Conservation (phyloP, 2,888 invertebrate species). For the Drosophila picticornis region DNA sequence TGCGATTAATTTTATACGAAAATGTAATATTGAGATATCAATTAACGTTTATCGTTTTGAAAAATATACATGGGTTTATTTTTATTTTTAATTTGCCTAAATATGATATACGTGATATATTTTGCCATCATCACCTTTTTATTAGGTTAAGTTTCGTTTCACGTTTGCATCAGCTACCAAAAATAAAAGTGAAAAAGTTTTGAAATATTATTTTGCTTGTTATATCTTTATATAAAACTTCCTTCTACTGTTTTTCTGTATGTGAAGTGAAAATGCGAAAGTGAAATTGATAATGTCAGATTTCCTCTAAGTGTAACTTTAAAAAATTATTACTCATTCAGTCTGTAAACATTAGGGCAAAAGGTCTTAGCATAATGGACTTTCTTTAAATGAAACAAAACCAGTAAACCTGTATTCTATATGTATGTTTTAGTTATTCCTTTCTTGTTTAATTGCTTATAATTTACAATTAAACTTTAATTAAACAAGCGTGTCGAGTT, state of each 20-base stretch:
- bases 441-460: not conserved
- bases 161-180: not conserved
- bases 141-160: not conserved
- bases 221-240: no score
- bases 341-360: not conserved
- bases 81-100: not conserved
- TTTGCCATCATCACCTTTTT: not conserved
- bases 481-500: not conserved
- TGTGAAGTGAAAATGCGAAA: not conserved
- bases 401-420: not conserved
- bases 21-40: no score
- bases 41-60: no score
- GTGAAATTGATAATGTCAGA: not conserved
- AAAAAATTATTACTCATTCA: not conserved
- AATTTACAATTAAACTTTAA: conserved; percentile 4
- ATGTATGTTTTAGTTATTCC: no score
- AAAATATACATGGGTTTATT: not conserved
- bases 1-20: not conserved
- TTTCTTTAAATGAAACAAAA: not conserved
- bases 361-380: not conserved
- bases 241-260: no score
- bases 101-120: not conserved
- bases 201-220: not conserved
- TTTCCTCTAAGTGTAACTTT: not conserved
- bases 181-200: not conserved